Conservation (phyloP, 2,888 invertebrate species). For the Tenthredo scrophulariae region DNA sequence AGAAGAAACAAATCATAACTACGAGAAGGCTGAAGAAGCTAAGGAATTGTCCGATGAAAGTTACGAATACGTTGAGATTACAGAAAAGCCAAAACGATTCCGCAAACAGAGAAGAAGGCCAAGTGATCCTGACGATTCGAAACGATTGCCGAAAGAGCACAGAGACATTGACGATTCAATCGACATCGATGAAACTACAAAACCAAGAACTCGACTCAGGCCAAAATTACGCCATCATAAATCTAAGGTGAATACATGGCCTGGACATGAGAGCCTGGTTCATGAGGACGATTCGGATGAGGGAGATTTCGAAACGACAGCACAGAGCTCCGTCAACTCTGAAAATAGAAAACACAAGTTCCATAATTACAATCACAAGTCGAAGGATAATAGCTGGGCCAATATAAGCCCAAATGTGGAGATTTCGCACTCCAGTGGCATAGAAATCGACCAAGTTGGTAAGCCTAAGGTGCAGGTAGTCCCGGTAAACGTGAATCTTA, state of each 20-base stretch:
- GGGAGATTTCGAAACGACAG: slow-evolving; percentile 55
- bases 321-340: neutral
- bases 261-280: slow-evolving; percentile 63
- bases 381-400: slow-evolving; percentile 66
- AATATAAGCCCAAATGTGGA: slow-evolving; percentile 71
- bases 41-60: slow-evolving; percentile 68
- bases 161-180: slow-evolving; percentile 62
- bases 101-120: slow-evolving; percentile 68
- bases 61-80: slow-evolving; percentile 70
- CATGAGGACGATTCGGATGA: slow-evolving; percentile 62
- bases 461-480: slow-evolving; percentile 71
- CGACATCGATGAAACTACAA: slow-evolving; percentile 56
- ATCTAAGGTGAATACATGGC: slow-evolving; percentile 64
- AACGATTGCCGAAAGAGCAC: slow-evolving; percentile 72
- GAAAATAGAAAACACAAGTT: slow-evolving; percentile 55
- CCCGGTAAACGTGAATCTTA: slow-evolving; percentile 71
- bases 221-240: slow-evolving; percentile 64
- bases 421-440: slow-evolving; percentile 69
- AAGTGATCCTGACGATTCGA: slow-evolving; percentile 61
- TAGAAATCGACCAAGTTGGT: slow-evolving; percentile 70
- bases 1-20: slow-evolving; percentile 64
- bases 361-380: slow-evolving; percentile 53
- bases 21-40: slow-evolving; percentile 65
- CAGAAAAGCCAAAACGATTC: slow-evolving; percentile 67
- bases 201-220: slow-evolving; percentile 62